These are phyloP conservation scores for Gambusia affinis DNA, from an alignment of 2,113 vertebrate genomes.

Conservation along the genomic window DNA sequence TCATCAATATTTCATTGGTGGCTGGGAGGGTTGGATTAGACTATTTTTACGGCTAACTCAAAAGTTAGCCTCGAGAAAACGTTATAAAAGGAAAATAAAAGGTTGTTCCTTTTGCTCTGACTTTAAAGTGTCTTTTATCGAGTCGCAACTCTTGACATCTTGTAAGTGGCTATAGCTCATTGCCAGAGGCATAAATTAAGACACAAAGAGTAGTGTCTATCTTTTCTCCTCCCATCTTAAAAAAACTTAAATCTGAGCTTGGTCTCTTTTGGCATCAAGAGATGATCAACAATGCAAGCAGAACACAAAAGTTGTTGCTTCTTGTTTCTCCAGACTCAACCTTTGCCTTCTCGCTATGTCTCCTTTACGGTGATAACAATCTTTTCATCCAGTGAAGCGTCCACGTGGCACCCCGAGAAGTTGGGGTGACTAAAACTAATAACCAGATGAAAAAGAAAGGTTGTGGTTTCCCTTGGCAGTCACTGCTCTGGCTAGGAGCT, in stretches of 20 bases:
- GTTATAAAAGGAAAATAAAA: conserved; percentile 44
- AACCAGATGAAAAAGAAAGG: conserved; percentile 65
- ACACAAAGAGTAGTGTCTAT: conserved; percentile 66
- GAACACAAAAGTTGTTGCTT: conserved; percentile 35
- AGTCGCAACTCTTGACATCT: conserved; percentile 76
- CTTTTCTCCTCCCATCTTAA: conserved; percentile 49
- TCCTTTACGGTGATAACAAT: conserved; percentile 34
- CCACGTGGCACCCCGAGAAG: conserved; percentile 60
- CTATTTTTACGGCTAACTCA: conserved; percentile 69
- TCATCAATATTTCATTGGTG: conserved; percentile 87
- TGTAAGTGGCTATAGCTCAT: conserved; percentile 74
- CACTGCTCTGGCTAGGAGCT: conserved; percentile 56
- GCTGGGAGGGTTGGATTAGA: conserved; percentile 71
- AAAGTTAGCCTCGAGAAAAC: conserved; percentile 68
- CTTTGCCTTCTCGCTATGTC: conserved; percentile 44
- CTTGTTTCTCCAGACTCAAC: conserved; percentile 39
- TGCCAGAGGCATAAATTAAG: conserved; percentile 72
- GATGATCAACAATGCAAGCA: conserved; percentile 57
- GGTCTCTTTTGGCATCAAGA: conserved; percentile 69
- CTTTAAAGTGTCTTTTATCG: conserved; percentile 70
- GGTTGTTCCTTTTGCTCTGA: conserved; percentile 65
- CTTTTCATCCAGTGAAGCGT: conserved; percentile 22
- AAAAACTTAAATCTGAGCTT: conserved; percentile 47
- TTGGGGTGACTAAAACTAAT: conserved; percentile 58
- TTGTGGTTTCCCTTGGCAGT: conserved; percentile 71